Evolutionary conservation across 2,113 vertebrate species (phyloP).

Genomic region (Petrocephalus microphthalmus): DNA sequence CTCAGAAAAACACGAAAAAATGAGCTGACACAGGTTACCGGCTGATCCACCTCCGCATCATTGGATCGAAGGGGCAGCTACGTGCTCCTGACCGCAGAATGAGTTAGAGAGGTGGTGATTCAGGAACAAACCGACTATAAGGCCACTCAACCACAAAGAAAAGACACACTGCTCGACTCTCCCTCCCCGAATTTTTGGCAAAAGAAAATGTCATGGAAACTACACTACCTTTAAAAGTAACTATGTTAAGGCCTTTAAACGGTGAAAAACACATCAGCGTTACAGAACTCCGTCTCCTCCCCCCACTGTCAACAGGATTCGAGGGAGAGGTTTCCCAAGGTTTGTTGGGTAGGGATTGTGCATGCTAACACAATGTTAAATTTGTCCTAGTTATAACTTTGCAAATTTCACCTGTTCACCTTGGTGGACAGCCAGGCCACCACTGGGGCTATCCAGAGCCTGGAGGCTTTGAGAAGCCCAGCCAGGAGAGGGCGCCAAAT

Average conservation of each 20-base stretch:
- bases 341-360: background rate
- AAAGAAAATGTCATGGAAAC: background rate
- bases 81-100: background rate
- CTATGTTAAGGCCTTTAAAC: background rate
- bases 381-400: background rate
- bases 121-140: too few species aligned
- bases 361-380: background rate
- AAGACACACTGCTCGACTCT: background rate
- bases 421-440: background rate
- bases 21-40: background rate
- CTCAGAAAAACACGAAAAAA: background rate
- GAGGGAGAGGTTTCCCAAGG: background rate
- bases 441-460: background rate
- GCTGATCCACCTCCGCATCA: background rate
- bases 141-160: background rate
- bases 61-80: background rate
- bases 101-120: background rate
- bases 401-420: background rate
- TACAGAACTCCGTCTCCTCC: too few species aligned
- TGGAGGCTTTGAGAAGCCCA: background rate
- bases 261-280: background rate
- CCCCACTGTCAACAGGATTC: background rate
- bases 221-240: background rate
- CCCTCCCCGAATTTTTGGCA: background rate
- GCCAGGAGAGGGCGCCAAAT: background rate